These are phyloP conservation scores for Electrona antarctica DNA, from an alignment of 2,113 vertebrate genomes.

Conservation along the genomic window DNA sequence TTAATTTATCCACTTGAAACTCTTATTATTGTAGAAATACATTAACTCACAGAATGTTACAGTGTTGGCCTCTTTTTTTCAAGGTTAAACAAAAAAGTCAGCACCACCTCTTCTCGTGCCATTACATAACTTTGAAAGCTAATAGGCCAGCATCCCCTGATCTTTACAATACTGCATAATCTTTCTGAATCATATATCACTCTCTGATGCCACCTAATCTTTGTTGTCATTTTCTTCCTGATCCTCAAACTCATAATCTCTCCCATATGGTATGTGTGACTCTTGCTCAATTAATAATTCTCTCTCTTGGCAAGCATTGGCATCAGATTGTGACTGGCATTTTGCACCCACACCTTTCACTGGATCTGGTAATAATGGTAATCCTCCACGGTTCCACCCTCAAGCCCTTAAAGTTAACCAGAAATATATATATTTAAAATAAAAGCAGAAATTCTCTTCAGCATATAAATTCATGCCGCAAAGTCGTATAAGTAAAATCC, in stretches of 20 bases:
- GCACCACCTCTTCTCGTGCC: slow-evolving; percentile 6
- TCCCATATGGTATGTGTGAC: slow-evolving; percentile 77
- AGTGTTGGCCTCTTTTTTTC: neutral
- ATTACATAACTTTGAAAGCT: slow-evolving; percentile 51
- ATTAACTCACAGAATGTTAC: neutral
- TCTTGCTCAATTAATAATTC: slow-evolving; percentile 70
- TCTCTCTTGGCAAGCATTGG: slow-evolving; percentile 55
- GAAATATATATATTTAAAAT: slow-evolving; percentile 84
- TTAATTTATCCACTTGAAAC: neutral
- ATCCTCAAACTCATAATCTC: slow-evolving; percentile 71
- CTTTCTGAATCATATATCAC: slow-evolving; percentile 55
- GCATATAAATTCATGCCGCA: slow-evolving; percentile 57
- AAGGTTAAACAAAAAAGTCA: neutral
- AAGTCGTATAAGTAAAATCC: slow-evolving; percentile 31
- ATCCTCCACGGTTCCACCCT: slow-evolving; percentile 50
- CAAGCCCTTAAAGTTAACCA: slow-evolving; percentile 76
- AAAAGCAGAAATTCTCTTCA: slow-evolving; percentile 77
- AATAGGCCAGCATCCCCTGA: slow-evolving; percentile 26
- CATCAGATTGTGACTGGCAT: slow-evolving; percentile 73
- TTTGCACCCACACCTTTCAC: slow-evolving; percentile 58
- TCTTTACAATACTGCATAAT: slow-evolving; percentile 34
- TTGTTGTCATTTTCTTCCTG: slow-evolving; percentile 61
- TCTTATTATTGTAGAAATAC: neutral
- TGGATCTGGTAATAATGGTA: slow-evolving; percentile 78
- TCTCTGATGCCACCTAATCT: slow-evolving; percentile 69